A percentile compares a stretch with the other conserved stretches of the same genome.
phyloP scores from a whole-genome alignment of 1,140 invertebrate species.

The Caenorhabditis elegans region WBcel235 BX284602.5:14407001-14407500 shows the following conservation, averaged over 20 bases:
- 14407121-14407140: not conserved
- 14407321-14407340: constrained; percentile 96
- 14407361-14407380: constrained; percentile 74
- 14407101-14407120: constrained; percentile 75
- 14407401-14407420: constrained; percentile 85
- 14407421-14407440: constrained; percentile 81
- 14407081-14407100: constrained; percentile 95
- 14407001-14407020: constrained; percentile 95
- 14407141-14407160: not conserved
- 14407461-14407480: constrained; percentile 94
- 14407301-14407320: constrained; percentile 88
- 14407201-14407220: constrained; percentile 44
- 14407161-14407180: not conserved
- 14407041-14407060: constrained; percentile 79
- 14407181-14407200: not conserved
- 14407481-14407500: constrained; percentile 95
- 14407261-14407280: constrained; percentile 73
- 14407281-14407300: constrained; percentile 94
- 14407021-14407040: constrained; percentile 98
- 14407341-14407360: constrained; percentile 66
- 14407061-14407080: constrained; percentile 81
- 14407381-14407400: too few species aligned
- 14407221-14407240: constrained; percentile 19
- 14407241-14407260: constrained; percentile 55
- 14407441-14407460: constrained; percentile 88